phyloP scores from a whole-genome alignment of 1,140 invertebrate genomes.

The Scaptomyza hsui region DNA sequence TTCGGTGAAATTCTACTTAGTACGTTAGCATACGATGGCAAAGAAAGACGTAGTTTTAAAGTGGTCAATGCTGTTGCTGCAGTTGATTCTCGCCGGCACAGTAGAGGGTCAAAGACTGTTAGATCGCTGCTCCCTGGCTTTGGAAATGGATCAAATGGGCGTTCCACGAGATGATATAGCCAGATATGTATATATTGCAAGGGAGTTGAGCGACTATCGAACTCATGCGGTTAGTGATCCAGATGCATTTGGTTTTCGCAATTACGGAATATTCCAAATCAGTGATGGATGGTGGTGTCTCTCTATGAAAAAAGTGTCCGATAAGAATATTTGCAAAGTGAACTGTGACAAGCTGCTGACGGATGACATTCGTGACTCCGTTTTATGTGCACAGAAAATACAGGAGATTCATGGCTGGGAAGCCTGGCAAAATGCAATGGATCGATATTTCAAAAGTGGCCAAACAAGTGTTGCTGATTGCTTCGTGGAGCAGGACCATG shows the following conservation, averaged over 20 bases:
- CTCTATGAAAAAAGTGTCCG: too few relatives aligned
- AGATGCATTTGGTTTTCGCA: not conserved
- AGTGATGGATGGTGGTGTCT: not conserved
- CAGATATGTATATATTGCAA: not conserved
- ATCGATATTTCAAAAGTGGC: not conserved
- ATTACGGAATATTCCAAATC: slow-evolving; percentile 11
- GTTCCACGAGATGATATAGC: not conserved
- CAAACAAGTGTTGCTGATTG: not conserved
- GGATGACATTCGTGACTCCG: not conserved
- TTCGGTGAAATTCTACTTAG: too few relatives aligned
- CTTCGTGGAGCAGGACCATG: not conserved
- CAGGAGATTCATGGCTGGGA: not conserved
- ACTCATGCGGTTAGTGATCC: not conserved
- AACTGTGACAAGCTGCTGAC: not conserved
- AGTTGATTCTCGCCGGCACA: not conserved
- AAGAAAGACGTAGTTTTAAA: not conserved
- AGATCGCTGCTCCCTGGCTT: not conserved
- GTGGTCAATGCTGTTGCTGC: not conserved
- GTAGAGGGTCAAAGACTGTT: not conserved
- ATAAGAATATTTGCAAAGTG: not conserved
- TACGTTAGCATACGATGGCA: not conserved
- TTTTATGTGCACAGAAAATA: not conserved
- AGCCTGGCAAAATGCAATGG: not conserved
- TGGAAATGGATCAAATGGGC: not conserved
- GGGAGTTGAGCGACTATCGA: not conserved